These are phyloP conservation scores for Eurystomus glaucurus DNA, from an alignment of 2,797 vertebrate species.

Conservation along the genomic window DNA sequence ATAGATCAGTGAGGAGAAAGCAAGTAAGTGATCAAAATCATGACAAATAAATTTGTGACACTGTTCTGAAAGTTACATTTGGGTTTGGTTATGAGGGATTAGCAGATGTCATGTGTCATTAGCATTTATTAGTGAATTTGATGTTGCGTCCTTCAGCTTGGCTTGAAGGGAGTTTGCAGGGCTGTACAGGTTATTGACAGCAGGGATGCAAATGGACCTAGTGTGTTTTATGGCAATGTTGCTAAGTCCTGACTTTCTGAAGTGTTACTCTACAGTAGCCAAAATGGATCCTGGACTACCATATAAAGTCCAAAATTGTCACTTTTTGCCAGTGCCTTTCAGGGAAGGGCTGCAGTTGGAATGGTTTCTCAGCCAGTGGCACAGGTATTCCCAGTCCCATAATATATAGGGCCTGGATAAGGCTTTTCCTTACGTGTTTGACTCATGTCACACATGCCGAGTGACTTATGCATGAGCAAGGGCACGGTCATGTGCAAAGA, in stretches of 20 bases:
- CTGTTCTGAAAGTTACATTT: neutral
- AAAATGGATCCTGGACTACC: neutral
- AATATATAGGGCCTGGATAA: neutral
- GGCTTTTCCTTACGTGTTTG: neutral
- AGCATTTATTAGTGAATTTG: neutral
- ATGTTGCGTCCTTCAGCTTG: neutral
- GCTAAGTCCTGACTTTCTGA: neutral
- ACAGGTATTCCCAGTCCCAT: neutral
- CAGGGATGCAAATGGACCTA: neutral
- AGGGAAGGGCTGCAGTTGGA: neutral
- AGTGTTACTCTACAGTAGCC: neutral
- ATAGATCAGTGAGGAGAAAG: neutral
- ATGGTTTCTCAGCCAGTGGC: neutral
- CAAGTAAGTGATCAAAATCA: neutral
- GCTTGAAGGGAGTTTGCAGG: neutral
- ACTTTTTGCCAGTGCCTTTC: neutral
- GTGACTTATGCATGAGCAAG: neutral
- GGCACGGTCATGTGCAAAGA: accelerated
- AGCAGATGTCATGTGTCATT: neutral
- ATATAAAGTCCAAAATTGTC: neutral
- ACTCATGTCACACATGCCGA: accelerated
- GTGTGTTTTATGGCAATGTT: accelerated
- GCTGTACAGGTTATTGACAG: neutral
- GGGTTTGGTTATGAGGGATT: neutral
- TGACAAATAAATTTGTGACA: neutral